Conservation (phyloP, 2,113 vertebrate species). For the Danio rerio region DNA sequence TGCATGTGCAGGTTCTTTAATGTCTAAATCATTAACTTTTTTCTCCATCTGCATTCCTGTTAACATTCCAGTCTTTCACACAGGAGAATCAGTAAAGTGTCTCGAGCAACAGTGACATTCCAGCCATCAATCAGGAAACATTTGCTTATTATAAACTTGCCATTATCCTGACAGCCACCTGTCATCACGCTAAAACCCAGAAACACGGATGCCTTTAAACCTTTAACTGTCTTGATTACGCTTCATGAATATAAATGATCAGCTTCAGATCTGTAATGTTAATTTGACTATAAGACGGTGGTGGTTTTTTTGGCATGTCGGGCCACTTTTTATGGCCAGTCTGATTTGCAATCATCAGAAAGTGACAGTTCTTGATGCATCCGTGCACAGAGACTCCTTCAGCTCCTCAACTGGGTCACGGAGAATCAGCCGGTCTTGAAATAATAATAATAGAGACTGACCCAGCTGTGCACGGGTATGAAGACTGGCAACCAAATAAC, state of each 20-base stretch:
- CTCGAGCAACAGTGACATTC: constrained; percentile 32
- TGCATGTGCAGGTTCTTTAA: too few relatives aligned
- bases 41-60: not conserved
- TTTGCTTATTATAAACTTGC: constrained; percentile 48
- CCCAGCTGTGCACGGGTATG: constrained; percentile 30
- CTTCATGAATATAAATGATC: not conserved
- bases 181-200: constrained; percentile 36
- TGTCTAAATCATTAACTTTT: too few relatives aligned
- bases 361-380: constrained; percentile 34
- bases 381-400: constrained; percentile 10
- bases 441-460: constrained; percentile 45
- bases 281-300: not conserved
- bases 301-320: too few relatives aligned
- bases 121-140: constrained; percentile 48
- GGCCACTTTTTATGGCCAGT: not conserved
- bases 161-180: constrained; percentile 46
- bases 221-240: not conserved
- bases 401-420: constrained; percentile 48
- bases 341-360: constrained; percentile 42
- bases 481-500: not conserved
- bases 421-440: constrained; percentile 47
- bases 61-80: not conserved
- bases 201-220: not conserved
- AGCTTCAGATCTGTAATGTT: not conserved
- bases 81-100: constrained; percentile 9